Evolutionary conservation across 2,888 invertebrate species (phyloP).

Genomic region (Lithosia quadra): DNA sequence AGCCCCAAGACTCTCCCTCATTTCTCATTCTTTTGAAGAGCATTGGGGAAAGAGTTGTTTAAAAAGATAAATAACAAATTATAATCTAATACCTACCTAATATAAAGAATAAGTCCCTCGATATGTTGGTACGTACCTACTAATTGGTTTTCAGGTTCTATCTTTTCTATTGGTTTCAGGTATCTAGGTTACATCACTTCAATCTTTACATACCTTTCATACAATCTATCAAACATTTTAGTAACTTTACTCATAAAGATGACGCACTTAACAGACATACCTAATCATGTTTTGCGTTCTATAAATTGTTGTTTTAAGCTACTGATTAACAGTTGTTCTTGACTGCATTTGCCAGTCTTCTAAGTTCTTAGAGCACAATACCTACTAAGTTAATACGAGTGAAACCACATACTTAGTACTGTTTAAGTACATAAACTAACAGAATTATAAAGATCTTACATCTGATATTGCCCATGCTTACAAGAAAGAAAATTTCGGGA

Average conservation of each 20-base stretch:
- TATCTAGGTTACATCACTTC: neutral
- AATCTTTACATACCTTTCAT: neutral
- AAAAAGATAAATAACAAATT: too few relatives aligned
- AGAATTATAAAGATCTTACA: neutral
- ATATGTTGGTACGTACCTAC: too few relatives aligned
- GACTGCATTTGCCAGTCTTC: neutral
- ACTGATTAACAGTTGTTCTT: neutral
- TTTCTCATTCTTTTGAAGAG: too few relatives aligned
- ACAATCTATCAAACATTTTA: neutral
- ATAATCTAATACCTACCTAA: too few relatives aligned
- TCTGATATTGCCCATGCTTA: neutral
- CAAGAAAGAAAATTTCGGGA: neutral
- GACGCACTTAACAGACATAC: neutral
- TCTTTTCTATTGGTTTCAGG: too few relatives aligned
- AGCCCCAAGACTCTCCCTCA: too few relatives aligned
- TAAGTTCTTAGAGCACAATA: neutral
- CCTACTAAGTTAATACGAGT: neutral
- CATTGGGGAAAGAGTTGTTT: too few relatives aligned
- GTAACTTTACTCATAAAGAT: too few relatives aligned
- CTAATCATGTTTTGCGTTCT: neutral
- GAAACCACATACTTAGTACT: neutral
- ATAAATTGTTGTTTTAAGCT: neutral
- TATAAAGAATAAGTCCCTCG: too few relatives aligned
- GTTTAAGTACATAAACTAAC: neutral
- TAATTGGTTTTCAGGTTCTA: too few relatives aligned